phyloP scores from a whole-genome alignment of 2,797 vertebrate species.

The Labeo calbasu region DNA sequence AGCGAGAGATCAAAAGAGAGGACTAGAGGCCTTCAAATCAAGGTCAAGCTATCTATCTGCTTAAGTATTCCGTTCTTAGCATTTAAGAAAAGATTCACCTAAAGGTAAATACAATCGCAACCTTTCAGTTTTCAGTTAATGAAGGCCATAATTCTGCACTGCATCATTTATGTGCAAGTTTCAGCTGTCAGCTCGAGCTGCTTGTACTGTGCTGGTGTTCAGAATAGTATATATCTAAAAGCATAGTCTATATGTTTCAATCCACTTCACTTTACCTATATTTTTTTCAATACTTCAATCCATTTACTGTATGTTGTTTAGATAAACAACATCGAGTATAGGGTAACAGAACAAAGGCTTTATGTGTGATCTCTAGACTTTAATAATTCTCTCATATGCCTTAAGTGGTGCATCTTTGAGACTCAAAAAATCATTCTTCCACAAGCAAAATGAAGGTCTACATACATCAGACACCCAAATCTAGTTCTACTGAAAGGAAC shows the following conservation, averaged over 20 bases:
- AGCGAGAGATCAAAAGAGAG: constrained; percentile 18
- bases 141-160: constrained; percentile 10
- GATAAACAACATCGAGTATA: neutral
- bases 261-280: constrained; percentile 32
- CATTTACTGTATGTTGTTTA: neutral
- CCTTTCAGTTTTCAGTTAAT: constrained; percentile 11
- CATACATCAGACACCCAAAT: neutral
- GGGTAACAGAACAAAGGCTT: neutral
- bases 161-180: constrained; percentile 50
- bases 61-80: neutral
- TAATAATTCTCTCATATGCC: constrained; percentile 20
- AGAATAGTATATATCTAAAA: constrained; percentile 39
- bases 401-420: neutral
- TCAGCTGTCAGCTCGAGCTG: constrained; percentile 39
- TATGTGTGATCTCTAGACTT: constrained; percentile 6
- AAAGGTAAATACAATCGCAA: neutral
- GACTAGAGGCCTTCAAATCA: constrained; percentile 34
- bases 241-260: constrained; percentile 65
- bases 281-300: constrained; percentile 33
- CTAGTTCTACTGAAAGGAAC: neutral
- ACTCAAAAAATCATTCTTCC: constrained; percentile 4
- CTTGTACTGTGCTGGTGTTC: constrained; percentile 50
- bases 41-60: constrained; percentile 22
- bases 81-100: constrained; percentile 16
- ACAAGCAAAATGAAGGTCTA: neutral